Conservation (phyloP, 2,113 vertebrate species). For the Eurystomus gularis region DNA sequence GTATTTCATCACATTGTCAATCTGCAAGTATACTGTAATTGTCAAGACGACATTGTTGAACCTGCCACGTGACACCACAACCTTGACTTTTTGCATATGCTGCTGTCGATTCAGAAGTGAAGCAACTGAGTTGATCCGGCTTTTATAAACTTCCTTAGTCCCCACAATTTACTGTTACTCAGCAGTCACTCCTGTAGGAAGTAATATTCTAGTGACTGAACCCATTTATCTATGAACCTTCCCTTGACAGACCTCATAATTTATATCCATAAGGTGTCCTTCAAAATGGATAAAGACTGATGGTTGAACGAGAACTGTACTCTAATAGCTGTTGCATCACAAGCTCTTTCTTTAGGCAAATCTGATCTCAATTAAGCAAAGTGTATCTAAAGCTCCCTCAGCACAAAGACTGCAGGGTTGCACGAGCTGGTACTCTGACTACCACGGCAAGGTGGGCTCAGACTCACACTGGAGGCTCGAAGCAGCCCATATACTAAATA, state of each 20-base stretch:
- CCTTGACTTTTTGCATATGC: slow-evolving; percentile 21
- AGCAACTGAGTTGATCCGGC: neutral
- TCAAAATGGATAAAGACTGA: slow-evolving; percentile 49
- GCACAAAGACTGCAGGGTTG: neutral
- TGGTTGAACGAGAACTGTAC: neutral
- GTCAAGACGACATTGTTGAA: slow-evolving; percentile 5
- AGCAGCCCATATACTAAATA: neutral
- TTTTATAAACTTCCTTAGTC: slow-evolving; percentile 14
- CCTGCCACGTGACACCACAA: neutral
- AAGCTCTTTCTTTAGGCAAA: slow-evolving; percentile 5
- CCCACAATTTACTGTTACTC: neutral
- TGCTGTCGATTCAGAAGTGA: neutral
- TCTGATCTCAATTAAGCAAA: neutral
- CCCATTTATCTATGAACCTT: slow-evolving; percentile 52
- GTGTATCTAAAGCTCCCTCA: neutral
- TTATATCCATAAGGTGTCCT: slow-evolving; percentile 60
- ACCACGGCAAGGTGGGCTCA: neutral
- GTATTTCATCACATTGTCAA: slow-evolving; percentile 3
- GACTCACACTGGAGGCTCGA: neutral
- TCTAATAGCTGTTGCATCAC: neutral
- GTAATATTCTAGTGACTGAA: slow-evolving; percentile 27
- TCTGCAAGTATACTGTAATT: neutral
- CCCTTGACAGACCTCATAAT: slow-evolving; percentile 54
- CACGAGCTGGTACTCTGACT: neutral
- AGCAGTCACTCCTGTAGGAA: slow-evolving; percentile 28